Conservation (phyloP, 2,113 vertebrate genomes). For the Cervus canadensis region DNA sequence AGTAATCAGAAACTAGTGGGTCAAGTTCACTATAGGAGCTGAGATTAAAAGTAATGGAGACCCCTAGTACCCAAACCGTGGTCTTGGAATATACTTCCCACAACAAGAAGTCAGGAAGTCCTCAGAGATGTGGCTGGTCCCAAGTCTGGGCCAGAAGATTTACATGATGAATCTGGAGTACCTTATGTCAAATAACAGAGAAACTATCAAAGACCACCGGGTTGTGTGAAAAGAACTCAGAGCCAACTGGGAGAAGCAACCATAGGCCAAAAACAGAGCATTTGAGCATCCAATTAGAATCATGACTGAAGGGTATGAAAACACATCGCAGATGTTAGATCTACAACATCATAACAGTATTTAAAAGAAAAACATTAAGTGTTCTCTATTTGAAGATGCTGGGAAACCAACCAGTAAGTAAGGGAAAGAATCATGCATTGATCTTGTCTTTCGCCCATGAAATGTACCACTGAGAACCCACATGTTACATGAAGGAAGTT, state of each 20-base stretch:
- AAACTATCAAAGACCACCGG: neutral
- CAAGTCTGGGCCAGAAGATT: neutral
- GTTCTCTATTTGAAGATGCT: neutral
- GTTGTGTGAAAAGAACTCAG: neutral
- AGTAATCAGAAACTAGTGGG: neutral
- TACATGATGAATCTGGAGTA: neutral
- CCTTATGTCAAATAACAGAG: neutral
- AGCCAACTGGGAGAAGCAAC: neutral
- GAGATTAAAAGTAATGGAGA: neutral
- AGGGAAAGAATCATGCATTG: neutral
- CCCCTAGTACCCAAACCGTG: neutral
- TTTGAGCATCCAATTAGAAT: neutral
- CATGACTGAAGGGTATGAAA: neutral
- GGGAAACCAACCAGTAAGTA: neutral
- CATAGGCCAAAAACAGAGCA: neutral
- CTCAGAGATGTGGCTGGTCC: neutral
- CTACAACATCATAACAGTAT: neutral
- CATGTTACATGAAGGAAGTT: neutral
- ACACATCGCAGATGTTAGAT: neutral
- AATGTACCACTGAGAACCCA: neutral
- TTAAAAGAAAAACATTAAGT: neutral
- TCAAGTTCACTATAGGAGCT: neutral
- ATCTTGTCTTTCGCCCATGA: neutral
- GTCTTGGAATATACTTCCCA: neutral
- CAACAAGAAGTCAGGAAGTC: neutral